Evolutionary conservation across 2,888 invertebrate genomes (phyloP).

Genomic region (Sarcophaga variegata): DNA sequence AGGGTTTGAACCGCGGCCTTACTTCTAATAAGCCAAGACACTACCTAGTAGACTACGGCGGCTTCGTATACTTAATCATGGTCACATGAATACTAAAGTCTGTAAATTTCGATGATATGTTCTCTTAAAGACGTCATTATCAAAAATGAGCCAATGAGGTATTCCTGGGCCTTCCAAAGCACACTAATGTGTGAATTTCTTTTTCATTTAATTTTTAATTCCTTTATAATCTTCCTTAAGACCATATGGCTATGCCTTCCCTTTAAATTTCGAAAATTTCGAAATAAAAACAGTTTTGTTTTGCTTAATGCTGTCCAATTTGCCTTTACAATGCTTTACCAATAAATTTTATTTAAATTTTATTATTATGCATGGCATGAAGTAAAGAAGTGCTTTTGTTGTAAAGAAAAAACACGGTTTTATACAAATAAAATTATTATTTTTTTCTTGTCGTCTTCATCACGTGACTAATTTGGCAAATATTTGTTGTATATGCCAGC

Average conservation of each 20-base stretch:
- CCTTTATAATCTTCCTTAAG: not conserved
- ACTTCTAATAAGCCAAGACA: no score
- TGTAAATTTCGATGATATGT: no score
- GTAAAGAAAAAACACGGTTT: slow-evolving; percentile 28
- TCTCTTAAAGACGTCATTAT: no score
- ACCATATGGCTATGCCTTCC: not conserved
- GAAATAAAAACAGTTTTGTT: not conserved
- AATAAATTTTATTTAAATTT: slow-evolving; percentile 30
- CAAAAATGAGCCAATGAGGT: no score
- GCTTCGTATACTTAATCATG: no score
- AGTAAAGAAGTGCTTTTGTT: slow-evolving; percentile 18
- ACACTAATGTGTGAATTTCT: no score
- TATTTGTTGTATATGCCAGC: slow-evolving; percentile 6
- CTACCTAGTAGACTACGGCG: no score
- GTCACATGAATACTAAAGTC: no score
- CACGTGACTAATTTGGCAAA: slow-evolving; percentile 62
- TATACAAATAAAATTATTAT: slow-evolving; percentile 3
- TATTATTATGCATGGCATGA: slow-evolving; percentile 42
- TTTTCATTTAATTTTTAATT: not conserved
- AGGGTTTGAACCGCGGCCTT: no score
- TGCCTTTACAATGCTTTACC: not conserved
- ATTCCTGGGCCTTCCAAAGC: no score
- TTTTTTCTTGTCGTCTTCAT: slow-evolving; percentile 13
- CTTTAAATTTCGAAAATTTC: not conserved
- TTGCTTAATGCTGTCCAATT: not conserved